Conservation (phyloP, 2,888 invertebrate species). For the Punctoribates punctum region DNA sequence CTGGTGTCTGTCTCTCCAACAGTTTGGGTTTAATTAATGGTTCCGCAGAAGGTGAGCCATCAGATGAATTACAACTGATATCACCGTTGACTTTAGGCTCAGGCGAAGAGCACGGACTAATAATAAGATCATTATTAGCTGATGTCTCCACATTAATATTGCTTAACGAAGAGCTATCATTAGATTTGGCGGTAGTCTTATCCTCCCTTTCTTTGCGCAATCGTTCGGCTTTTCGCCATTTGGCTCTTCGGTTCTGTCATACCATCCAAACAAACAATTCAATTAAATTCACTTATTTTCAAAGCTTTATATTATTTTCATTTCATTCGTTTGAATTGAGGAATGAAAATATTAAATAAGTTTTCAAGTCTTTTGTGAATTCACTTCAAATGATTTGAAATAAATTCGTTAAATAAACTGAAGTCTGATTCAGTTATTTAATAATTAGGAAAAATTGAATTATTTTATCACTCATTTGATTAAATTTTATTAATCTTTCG, state of each 20-base stretch:
- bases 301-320: no score
- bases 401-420: not conserved
- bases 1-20: constrained; percentile 5
- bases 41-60: constrained; percentile 15
- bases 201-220: constrained; percentile 70
- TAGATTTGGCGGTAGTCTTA: constrained; percentile 31
- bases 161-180: constrained; percentile 35
- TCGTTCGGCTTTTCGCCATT: constrained; percentile 87
- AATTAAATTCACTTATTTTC: no score
- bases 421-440: not conserved
- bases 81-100: constrained; percentile 36
- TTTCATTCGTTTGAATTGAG: no score
- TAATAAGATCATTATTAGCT: constrained; percentile 29
- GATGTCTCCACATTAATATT: constrained; percentile 40
- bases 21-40: not conserved
- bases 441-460: not conserved
- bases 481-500: no score
- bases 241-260: constrained; percentile 77
- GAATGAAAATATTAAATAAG: no score
- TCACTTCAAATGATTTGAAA: not conserved
- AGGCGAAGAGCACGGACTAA: constrained; percentile 39
- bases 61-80: constrained; percentile 24
- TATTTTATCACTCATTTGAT: not conserved
- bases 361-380: no score
- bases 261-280: not conserved